Conservation (phyloP, 2,797 vertebrate genomes). For the Hybognathus amarus region DNA sequence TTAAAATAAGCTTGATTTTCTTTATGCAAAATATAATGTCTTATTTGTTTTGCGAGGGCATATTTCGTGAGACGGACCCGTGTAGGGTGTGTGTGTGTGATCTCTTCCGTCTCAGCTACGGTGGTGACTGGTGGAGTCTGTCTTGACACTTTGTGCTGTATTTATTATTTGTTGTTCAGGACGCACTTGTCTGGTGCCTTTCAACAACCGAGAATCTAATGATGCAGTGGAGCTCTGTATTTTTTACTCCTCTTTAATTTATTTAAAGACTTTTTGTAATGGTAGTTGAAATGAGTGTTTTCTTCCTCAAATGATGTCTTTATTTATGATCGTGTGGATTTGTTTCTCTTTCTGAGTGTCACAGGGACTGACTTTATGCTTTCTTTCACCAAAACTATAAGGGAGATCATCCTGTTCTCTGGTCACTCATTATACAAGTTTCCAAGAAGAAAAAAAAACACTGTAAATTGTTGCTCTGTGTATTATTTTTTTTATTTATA, state of each 20-base stretch:
- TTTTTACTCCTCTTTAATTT: conserved; percentile 35
- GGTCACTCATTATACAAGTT: conserved; percentile 66
- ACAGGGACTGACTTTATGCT: conserved; percentile 65
- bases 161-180: conserved; percentile 62
- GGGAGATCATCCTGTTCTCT: conserved; percentile 67
- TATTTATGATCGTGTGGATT: conserved; percentile 77
- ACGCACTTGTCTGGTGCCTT: conserved; percentile 51
- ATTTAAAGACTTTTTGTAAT: conserved; percentile 73
- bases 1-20: background rate
- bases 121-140: conserved; percentile 32
- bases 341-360: conserved; percentile 63
- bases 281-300: conserved; percentile 63
- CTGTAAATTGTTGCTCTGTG: conserved; percentile 73
- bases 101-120: background rate
- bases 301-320: conserved; percentile 63
- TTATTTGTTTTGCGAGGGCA: background rate
- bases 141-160: conserved; percentile 50
- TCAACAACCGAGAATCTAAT: conserved; percentile 47
- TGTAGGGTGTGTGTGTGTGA: conserved; percentile 13
- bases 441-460: conserved; percentile 36
- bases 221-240: conserved; percentile 45
- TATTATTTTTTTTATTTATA: conserved; percentile 82
- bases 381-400: conserved; percentile 76
- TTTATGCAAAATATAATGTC: background rate
- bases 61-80: background rate